phyloP scores from a whole-genome alignment of 2,113 vertebrate genomes.

The Globicephala melas region DNA sequence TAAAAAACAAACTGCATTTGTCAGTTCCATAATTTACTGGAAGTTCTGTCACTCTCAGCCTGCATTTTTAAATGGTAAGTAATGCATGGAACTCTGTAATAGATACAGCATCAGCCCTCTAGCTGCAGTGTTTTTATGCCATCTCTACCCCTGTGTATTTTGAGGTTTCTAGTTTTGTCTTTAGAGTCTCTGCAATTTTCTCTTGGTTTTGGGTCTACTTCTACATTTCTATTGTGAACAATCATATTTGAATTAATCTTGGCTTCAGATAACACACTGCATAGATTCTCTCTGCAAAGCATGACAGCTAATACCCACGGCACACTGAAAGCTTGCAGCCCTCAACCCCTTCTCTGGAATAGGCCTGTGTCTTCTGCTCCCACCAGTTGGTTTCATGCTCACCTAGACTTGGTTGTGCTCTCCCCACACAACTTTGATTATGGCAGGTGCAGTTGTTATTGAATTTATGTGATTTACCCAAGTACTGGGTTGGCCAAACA shows the following conservation, averaged over 20 bases:
- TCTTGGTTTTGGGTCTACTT: neutral
- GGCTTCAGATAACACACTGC: neutral
- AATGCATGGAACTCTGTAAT: neutral
- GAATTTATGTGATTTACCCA: neutral
- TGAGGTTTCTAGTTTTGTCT: neutral
- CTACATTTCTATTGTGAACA: neutral
- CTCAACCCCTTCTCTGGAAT: too few species aligned
- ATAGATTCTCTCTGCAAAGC: neutral
- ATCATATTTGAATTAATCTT: neutral
- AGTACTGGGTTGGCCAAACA: neutral
- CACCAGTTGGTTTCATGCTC: neutral
- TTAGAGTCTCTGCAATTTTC: neutral
- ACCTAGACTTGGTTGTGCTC: neutral
- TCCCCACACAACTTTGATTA: neutral
- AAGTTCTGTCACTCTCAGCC: neutral
- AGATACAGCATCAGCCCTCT: neutral
- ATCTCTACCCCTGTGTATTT: too few species aligned
- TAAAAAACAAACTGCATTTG: neutral
- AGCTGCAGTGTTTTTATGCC: neutral
- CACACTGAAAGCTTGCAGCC: rapidly evolving
- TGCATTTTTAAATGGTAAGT: neutral
- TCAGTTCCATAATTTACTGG: neutral
- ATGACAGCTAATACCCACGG: rapidly evolving
- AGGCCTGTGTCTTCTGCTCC: neutral
- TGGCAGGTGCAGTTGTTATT: neutral